Base-by-base conservation (phyloP, 2,797 vertebrate genomes). In the Protonibea diacanthus region DNA sequence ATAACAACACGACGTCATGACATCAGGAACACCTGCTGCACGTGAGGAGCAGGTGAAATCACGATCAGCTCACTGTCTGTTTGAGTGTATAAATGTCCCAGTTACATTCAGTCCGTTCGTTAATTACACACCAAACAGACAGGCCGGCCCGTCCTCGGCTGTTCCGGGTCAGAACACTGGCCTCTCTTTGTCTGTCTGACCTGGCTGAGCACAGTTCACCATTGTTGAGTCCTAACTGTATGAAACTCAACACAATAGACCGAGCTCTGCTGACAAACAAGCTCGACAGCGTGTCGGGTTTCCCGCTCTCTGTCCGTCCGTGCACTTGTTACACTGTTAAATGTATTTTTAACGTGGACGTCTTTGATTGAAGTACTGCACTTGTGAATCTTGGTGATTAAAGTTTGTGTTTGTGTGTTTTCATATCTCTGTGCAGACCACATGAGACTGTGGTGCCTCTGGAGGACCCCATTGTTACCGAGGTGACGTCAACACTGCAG, bases 401-500 rank as follows among this genome's bases (percentile, higher is more conserved):
- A 63, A 44, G 15, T 20, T 7, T 7, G 29, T 38, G 33, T 38
- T 2, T 18, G 12, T 80, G 45, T 75, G 7, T 60, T 3, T 75
- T 25, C 78, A 18, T 44, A 0, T 68, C 10, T 23, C 6, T 18
- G 5, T 25, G 0, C 85, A 94, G 93, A 71, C 89, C 89, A 0
- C 75, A 97, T 90, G 97, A 98, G 95, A 96, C 96, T 0, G 96
- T 96, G 79, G 96, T 95, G 65, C 97, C 97, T 0, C 95, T 98
- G 2, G 97, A 99, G 91, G 97, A 99, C 88, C 96, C 96, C 63
- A 94, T 97, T 15, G 95, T 97, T 52, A 97, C 97, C 0, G 98
- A 99, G 92, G 97, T 98, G 84, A 98, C 97, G 59, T 94, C 95
- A 0, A 98, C 97, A 0, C 95, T 99, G 57, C 97, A 98, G 89